Evolutionary conservation across 2,797 vertebrate genomes (phyloP).

Genomic region (Cheirogaleus major): DNA sequence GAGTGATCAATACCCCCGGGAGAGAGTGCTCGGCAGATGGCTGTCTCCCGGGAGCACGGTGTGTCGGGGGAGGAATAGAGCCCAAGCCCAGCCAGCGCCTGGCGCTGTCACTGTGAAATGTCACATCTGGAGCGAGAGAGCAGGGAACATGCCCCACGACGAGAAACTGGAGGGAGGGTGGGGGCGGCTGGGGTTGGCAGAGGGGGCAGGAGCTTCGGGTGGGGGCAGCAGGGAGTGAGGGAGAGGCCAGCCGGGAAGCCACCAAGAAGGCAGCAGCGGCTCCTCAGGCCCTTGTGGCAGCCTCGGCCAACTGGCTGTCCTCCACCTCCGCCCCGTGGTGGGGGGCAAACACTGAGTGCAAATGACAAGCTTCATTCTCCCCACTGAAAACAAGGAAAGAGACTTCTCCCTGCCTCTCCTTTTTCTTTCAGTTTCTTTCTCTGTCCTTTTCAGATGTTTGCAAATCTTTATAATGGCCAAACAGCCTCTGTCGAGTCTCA

Average conservation of each 20-base stretch:
- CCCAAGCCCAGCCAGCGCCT: accelerated
- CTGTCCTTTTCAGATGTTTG: not conserved
- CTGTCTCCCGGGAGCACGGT: not conserved
- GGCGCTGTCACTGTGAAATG: not conserved
- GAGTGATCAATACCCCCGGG: not conserved
- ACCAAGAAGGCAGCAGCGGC: accelerated
- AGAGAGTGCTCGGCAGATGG: not conserved
- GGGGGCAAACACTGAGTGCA: not conserved
- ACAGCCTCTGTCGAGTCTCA: not conserved
- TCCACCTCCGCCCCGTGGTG: not conserved
- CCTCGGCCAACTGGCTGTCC: not conserved
- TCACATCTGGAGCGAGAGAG: not conserved
- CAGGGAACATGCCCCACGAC: accelerated
- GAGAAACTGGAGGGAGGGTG: accelerated
- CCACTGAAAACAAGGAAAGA: not conserved
- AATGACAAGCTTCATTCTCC: not conserved
- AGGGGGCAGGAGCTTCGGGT: not conserved
- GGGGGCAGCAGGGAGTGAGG: accelerated
- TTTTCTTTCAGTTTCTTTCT: not conserved
- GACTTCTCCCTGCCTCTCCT: too few species aligned
- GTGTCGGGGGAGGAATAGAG: not conserved
- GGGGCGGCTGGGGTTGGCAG: not conserved
- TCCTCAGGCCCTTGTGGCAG: accelerated
- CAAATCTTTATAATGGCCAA: not conserved
- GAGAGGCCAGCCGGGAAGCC: accelerated